Base-by-base conservation (phyloP, 2,797 vertebrate genomes). In the Pipistrellus pygmaeus region DNA sequence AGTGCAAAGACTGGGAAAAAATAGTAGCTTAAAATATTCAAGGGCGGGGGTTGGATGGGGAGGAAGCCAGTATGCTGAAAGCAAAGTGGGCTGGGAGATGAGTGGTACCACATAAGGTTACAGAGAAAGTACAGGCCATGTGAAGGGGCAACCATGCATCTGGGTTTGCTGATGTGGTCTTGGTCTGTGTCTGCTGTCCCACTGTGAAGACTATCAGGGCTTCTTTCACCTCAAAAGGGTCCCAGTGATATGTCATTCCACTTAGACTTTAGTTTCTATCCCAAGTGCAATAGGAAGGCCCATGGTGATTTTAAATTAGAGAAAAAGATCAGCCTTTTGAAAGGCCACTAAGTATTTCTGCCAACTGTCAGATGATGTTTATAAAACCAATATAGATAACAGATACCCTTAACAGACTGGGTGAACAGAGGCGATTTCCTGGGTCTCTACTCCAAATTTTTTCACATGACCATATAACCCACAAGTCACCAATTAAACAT, bases 61-160 rank as follows among this genome's bases (percentile, higher is more conserved):
- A 5, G 51, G 2, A 53, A 57, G 30, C 13, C 12, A 13, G 14
- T 2, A 4, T 2, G 8, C 30, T 30, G 7, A 38, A 27, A 46
- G 86, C 27, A 48, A 14, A 30, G 6, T 3, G 64, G 21, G n/a
- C 68, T 8, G 23, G 18, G 30, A 41, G 23, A 13, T 38, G 3
- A 32, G 41, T 8, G n/a, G 17, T 10, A 2, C 4, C 1, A 4
- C 5, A 3, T 25, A 55, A 90, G 14, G 6, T 20, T 30, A 35
- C 3, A 51, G 62, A 53, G 62, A 38, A 23, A n/a, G 13, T 6
- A 7, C n/a, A 46, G 69, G 27, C 10, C 30, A 11, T 2, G 4
- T 13, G 55, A 13, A 8, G 44, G 41, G 23, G 32, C 15, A 2
- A 15, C 21, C 25, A 0, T 2, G 32, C 1, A 0, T 21, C 51